phyloP scores from a whole-genome alignment of 2,797 vertebrate species.

The Muscicapa striata region DNA sequence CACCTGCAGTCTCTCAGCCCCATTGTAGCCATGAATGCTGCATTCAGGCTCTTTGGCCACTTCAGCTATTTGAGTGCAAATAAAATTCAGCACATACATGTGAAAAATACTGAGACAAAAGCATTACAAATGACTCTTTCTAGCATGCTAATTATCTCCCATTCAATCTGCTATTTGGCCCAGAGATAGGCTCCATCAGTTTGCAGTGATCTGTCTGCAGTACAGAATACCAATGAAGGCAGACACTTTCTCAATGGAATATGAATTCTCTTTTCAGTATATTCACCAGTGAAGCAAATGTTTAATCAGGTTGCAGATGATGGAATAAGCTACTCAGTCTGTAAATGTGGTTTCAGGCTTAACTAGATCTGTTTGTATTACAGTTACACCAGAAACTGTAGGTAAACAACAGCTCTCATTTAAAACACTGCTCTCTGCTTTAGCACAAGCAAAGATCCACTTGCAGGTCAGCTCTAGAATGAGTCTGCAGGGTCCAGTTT shows the following conservation, averaged over 20 bases:
- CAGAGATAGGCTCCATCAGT: slow-evolving; percentile 39
- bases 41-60: slow-evolving; percentile 14
- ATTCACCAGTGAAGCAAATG: slow-evolving; percentile 38
- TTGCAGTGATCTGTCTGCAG: slow-evolving; percentile 39
- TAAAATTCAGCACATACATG: slow-evolving; percentile 51
- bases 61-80: slow-evolving; percentile 49
- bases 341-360: slow-evolving; percentile 30
- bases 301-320: slow-evolving; percentile 29
- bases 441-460: neutral
- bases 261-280: slow-evolving; percentile 57
- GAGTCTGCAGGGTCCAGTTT: neutral
- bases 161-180: slow-evolving; percentile 59
- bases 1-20: slow-evolving; percentile 47
- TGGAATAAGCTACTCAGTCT: neutral
- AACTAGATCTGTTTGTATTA: neutral
- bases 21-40: slow-evolving; percentile 1
- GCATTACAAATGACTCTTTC: slow-evolving; percentile 49
- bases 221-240: slow-evolving; percentile 61
- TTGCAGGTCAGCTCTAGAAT: neutral
- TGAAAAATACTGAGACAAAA: slow-evolving; percentile 62
- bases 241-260: slow-evolving; percentile 52
- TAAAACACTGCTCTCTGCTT: neutral
- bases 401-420: neutral
- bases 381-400: neutral
- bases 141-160: slow-evolving; percentile 66